Evolutionary conservation across 2,113 vertebrate species (phyloP), one percentile per base, ranked within the genome.

Genomic region (Pelusios castaneus): DNA sequence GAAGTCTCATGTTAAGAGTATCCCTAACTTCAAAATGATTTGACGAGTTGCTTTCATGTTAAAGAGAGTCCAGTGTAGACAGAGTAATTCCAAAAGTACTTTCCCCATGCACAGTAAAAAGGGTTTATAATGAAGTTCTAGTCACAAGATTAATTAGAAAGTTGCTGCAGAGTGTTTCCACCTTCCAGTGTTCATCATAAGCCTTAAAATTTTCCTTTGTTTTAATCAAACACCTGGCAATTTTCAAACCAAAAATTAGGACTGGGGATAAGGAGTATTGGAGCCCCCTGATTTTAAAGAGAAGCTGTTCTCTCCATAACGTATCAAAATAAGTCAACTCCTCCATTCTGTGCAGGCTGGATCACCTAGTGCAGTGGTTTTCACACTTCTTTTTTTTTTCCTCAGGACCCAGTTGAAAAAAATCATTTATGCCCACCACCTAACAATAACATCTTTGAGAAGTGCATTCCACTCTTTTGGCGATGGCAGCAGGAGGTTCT

Each of bases 201-300:
- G n/a, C n/a, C 47, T 52, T 52, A 67, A 17, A 17, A 11, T n/a
- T 89, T 9, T n/a, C 63, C 8, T 29, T 31, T 0, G 6, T 41
- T 55, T 17, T 22, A 38, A 2, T 0, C 16, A 31, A 29, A 8
- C 24, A 41, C n/a, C 3, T 5, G 3, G 41, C 6, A 10, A n/a
- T 27, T 43, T 67, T 51, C 34, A 67, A 56, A 47, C 0, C 0
- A 25, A 31, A 54, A 31, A 6, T 8, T 54, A 38, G 38, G 8
- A 63, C 19, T 21, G n/a, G 67, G 17, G 21, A 10, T 21, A 22
- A 38, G 38, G 56, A 73, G 8, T 10, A 41, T 38, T 38, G 19
- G 7, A 6, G 0, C 3, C 16, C 43, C 22, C 29, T 45, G n/a
- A 73, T n/a, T 24, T 8, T 34, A 10, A 52, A 92, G 45, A 75